Evolutionary conservation across 2,113 vertebrate species (phyloP).

Genomic region (Theropithecus gelada): DNA sequence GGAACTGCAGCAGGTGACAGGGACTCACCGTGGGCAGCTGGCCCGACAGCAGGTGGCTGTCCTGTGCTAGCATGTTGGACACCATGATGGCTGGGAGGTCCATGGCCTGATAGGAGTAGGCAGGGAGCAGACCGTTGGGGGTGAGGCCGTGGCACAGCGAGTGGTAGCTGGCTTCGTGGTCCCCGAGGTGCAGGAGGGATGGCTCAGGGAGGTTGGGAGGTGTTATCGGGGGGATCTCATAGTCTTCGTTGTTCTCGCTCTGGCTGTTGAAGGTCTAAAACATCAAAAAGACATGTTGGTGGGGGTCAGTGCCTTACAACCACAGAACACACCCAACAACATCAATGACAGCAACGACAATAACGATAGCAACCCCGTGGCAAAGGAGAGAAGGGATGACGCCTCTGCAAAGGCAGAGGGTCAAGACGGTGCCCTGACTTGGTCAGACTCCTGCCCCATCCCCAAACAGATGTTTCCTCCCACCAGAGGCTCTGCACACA

Average conservation of each 20-base stretch:
- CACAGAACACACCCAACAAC: rapidly evolving
- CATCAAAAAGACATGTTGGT: conserved; percentile 38
- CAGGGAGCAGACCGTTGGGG: conserved; percentile 96
- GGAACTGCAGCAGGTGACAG: not conserved
- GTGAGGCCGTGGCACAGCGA: conserved; percentile 95
- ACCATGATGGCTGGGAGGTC: conserved; percentile 99
- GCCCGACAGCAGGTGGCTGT: conserved; percentile 95
- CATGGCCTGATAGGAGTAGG: conserved; percentile 94
- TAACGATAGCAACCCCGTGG: not conserved
- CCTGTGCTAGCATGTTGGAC: conserved; percentile 98
- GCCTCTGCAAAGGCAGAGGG: not conserved
- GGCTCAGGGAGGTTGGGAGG: conserved; percentile 97
- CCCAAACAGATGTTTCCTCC: not conserved
- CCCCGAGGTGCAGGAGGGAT: conserved; percentile 96
- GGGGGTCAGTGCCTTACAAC: not conserved
- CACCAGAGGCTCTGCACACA: not conserved
- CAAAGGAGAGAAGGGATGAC: not conserved
- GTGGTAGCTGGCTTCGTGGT: conserved; percentile 95
- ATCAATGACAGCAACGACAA: not conserved
- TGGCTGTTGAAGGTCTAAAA: conserved; percentile 93
- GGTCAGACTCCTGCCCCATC: not conserved
- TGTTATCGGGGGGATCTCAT: conserved; percentile 98
- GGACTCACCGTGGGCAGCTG: conserved; percentile 97
- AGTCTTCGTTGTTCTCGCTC: conserved; percentile 93
- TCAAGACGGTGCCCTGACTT: not conserved